Percentiles rank a stretch among this genome's conserved stretches.
Evolutionary conservation across 2,113 vertebrate genomes (phyloP).

Genomic region (Siniperca knerii): DNA sequence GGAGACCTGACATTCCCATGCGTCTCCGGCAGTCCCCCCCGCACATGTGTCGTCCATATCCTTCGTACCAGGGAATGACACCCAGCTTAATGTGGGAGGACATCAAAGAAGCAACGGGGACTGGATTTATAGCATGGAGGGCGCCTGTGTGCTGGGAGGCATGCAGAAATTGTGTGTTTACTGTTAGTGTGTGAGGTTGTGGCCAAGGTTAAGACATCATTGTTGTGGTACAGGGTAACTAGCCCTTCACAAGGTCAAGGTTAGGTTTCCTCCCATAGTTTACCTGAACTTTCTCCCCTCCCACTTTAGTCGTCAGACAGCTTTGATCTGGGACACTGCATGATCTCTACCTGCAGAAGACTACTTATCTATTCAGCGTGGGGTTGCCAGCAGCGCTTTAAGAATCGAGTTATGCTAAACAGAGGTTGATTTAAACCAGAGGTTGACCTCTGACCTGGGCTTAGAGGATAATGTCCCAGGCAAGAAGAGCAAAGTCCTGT

Average conservation of each 20-base stretch:
- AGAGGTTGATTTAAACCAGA: constrained; percentile 86
- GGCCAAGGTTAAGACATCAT: constrained; percentile 64
- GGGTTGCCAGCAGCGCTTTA: constrained; percentile 74
- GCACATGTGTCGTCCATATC: constrained; percentile 82
- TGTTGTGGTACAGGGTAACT: constrained; percentile 64
- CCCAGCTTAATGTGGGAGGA: constrained; percentile 63
- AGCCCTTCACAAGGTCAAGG: constrained; percentile 71
- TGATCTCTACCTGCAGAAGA: constrained; percentile 60
- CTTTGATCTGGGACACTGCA: constrained; percentile 69
- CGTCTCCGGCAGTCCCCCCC: constrained; percentile 77
- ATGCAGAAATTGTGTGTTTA: constrained; percentile 64
- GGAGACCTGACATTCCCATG: constrained; percentile 86
- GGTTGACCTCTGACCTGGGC: constrained; percentile 88
- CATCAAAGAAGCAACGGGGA: constrained; percentile 67
- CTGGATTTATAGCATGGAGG: constrained; percentile 71
- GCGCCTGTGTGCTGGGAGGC: constrained; percentile 59
- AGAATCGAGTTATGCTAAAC: constrained; percentile 84
- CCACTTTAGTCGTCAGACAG: constrained; percentile 44
- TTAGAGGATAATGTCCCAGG: constrained; percentile 92
- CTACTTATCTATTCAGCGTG: constrained; percentile 81
- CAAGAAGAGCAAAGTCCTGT: constrained; percentile 90
- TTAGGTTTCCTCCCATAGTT: constrained; percentile 61
- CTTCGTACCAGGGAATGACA: constrained; percentile 57
- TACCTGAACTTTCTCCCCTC: constrained; percentile 66
- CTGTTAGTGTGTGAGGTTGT: constrained; percentile 62